Conservation (phyloP, 2,888 invertebrate species). For the Pachycephus smyrnensis region DNA sequence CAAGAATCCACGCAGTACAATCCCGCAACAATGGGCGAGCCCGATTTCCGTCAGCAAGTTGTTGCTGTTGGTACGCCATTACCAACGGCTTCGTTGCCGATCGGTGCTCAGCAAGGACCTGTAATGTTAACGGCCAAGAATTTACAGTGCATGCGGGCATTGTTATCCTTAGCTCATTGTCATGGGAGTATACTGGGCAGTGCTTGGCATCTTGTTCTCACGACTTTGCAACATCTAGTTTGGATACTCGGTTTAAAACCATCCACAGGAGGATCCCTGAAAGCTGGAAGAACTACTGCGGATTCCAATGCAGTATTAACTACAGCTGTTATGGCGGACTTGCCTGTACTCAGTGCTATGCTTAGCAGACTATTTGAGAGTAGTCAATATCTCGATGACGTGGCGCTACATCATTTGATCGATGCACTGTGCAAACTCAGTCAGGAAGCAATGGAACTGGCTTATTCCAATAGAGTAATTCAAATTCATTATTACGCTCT, state of each 20-base stretch:
- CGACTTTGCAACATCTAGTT: conserved; percentile 91
- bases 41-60: conserved; percentile 91
- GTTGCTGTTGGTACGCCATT: conserved; percentile 97
- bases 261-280: conserved; percentile 92
- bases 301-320: conserved; percentile 91
- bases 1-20: conserved; percentile 60
- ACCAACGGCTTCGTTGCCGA: conserved; percentile 84
- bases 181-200: conserved; percentile 93
- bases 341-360: conserved; percentile 91
- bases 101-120: conserved; percentile 85
- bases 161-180: conserved; percentile 89
- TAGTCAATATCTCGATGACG: conserved; percentile 92
- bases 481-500: too few species aligned
- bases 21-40: conserved; percentile 70
- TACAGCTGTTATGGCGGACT: conserved; percentile 95
- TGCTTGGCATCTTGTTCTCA: conserved; percentile 96
- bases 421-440: conserved; percentile 96
- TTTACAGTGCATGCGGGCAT: conserved; percentile 94
- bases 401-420: conserved; percentile 94
- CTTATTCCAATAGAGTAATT: conserved; percentile 89
- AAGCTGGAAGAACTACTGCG: conserved; percentile 82
- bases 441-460: conserved; percentile 96
- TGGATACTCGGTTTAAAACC: conserved; percentile 98
- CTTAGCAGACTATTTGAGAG: conserved; percentile 94
- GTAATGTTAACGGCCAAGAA: conserved; percentile 99